These are phyloP conservation scores for Brenthis hecate DNA, from an alignment of 2,888 invertebrate genomes.

Conservation along the genomic window DNA sequence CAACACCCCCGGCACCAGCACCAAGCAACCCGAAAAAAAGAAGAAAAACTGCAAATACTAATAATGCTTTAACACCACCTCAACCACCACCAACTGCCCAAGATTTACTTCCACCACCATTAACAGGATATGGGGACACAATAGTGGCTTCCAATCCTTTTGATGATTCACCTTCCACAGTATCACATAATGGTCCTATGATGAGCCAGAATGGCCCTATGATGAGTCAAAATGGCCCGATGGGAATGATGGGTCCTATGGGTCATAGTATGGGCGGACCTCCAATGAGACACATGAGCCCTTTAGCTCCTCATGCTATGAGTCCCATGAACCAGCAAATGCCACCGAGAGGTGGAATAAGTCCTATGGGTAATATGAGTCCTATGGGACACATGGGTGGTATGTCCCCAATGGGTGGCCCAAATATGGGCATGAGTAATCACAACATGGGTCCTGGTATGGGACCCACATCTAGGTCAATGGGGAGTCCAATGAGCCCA, in stretches of 20 bases:
- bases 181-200: conserved; percentile 83
- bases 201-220: conserved; percentile 85
- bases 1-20: conserved; percentile 87
- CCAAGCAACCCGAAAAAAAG: conserved; percentile 94
- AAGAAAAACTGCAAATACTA: conserved; percentile 89
- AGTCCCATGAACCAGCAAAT: conserved; percentile 85
- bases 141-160: conserved; percentile 97
- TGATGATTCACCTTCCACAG: conserved; percentile 91
- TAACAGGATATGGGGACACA: conserved; percentile 95
- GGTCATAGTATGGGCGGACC: conserved; percentile 83
- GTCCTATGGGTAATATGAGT: conserved; percentile 88
- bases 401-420: conserved; percentile 87
- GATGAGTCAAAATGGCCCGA: conserved; percentile 86
- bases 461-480: conserved; percentile 81
- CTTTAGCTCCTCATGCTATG: conserved; percentile 80
- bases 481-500: conserved; percentile 89
- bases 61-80: conserved; percentile 84
- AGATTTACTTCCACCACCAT: conserved; percentile 91
- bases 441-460: conserved; percentile 84
- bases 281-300: conserved; percentile 86
- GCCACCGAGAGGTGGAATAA: conserved; percentile 84
- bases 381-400: conserved; percentile 86
- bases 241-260: conserved; percentile 85
- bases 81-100: conserved; percentile 88
- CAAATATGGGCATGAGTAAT: conserved; percentile 86